Conservation (phyloP, 2,888 invertebrate genomes). For the Fragum fragum region DNA sequence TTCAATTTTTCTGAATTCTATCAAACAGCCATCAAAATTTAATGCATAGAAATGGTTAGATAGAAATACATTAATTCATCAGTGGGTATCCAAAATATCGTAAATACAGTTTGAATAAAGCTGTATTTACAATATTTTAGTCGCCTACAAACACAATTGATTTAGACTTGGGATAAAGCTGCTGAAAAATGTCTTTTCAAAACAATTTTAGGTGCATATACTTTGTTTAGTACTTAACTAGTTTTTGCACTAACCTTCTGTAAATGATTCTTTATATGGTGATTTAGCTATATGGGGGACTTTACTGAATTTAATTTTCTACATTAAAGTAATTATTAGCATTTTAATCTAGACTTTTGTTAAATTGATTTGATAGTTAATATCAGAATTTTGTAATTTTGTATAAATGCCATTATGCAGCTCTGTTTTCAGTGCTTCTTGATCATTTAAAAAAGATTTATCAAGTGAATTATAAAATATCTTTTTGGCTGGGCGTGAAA, state of each 20-base stretch:
- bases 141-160: no score
- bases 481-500: no score
- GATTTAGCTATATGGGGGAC: not conserved
- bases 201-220: no score
- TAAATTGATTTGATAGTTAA: constrained; percentile 19
- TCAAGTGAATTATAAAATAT: no score
- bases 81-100: no score
- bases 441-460: no score
- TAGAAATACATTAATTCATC: constrained; percentile 13
- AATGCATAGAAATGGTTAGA: constrained; percentile 14
- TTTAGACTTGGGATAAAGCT: not conserved
- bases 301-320: constrained; percentile 2
- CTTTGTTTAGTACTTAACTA: no score
- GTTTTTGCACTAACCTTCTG: no score
- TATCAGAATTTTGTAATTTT: constrained; percentile 3
- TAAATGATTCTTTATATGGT: not conserved
- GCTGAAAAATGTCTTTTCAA: no score
- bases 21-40: not conserved
- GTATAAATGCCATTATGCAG: not conserved
- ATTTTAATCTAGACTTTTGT: not conserved
- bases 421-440: not conserved
- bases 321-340: constrained; percentile 5
- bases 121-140: no score
- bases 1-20: constrained; percentile 4
- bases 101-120: no score